phyloP scores from a whole-genome alignment of 2,888 invertebrate genomes.

The Drosophila algonquin region DNA sequence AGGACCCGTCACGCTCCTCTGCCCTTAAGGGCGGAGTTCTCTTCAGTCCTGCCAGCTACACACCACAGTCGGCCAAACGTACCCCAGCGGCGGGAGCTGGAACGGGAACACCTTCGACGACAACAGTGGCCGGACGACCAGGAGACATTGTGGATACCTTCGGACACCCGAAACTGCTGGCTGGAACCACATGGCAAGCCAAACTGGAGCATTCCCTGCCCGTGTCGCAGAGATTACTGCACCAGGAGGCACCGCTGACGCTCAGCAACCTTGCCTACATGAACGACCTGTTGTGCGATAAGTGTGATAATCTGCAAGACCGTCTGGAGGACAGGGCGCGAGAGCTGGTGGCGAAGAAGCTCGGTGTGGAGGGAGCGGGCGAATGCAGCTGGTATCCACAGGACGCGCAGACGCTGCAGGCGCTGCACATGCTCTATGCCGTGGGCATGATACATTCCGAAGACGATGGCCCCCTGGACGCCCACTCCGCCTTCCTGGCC shows the following conservation, averaged over 20 bases:
- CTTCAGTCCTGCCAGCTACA: slow-evolving; percentile 83
- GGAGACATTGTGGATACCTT: slow-evolving; percentile 87
- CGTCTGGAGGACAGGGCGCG: slow-evolving; percentile 80
- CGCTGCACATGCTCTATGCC: slow-evolving; percentile 77
- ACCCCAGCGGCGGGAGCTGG: slow-evolving; percentile 4
- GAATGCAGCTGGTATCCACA: slow-evolving; percentile 81
- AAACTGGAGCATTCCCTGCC: slow-evolving; percentile 71
- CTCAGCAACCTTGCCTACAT: slow-evolving; percentile 83
- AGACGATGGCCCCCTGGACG: slow-evolving; percentile 88
- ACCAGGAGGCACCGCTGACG: slow-evolving; percentile 84
- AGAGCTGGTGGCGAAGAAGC: slow-evolving; percentile 79
- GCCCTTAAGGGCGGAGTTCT: slow-evolving; percentile 75
- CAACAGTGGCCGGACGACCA: slow-evolving; percentile 72
- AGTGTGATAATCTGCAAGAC: slow-evolving; percentile 80
- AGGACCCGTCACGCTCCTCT: slow-evolving; percentile 55
- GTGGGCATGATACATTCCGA: slow-evolving; percentile 92
- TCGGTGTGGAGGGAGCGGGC: slow-evolving; percentile 67
- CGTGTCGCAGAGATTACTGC: slow-evolving; percentile 85
- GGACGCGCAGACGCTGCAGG: slow-evolving; percentile 77
- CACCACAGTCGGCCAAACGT: slow-evolving; percentile 77
- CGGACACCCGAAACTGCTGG: slow-evolving; percentile 85
- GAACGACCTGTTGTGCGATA: slow-evolving; percentile 81
- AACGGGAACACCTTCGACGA: slow-evolving; percentile 1
- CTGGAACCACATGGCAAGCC: slow-evolving; percentile 80
- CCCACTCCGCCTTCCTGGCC: slow-evolving; percentile 89